These are phyloP conservation scores for Brachionus plicatilis DNA, from an alignment of 1,140 invertebrate species.

Conservation along the genomic window DNA sequence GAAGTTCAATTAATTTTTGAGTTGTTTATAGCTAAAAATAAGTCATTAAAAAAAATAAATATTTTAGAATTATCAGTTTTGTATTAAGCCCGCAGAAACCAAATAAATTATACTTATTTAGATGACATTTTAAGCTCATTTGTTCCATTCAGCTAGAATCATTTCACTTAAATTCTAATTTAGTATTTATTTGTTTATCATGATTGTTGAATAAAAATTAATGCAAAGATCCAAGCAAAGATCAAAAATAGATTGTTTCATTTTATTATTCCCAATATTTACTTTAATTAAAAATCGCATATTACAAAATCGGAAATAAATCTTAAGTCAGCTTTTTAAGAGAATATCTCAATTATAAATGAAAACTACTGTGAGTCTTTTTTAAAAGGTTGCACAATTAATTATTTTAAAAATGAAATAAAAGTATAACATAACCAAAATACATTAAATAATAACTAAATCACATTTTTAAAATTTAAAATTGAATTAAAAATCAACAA, in stretches of 20 bases:
- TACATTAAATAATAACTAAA: background rate
- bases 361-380: background rate
- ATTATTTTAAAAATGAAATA: background rate
- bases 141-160: background rate
- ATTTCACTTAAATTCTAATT: slow-evolving; percentile 2
- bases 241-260: slow-evolving; percentile 1
- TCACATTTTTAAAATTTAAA: background rate
- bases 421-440: background rate
- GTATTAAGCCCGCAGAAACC: background rate
- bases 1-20: slow-evolving; percentile 34
- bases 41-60: background rate
- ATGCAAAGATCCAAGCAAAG: background rate
- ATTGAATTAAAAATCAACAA: background rate
- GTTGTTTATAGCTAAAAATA: slow-evolving; percentile 13
- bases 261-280: background rate
- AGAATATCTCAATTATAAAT: background rate
- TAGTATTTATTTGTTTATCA: background rate
- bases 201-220: slow-evolving; percentile 2
- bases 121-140: background rate
- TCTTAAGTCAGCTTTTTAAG: background rate
- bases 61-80: background rate
- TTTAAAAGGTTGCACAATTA: background rate
- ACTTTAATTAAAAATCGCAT: background rate
- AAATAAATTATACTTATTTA: slow-evolving; percentile 1
- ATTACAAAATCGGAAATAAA: background rate